A percentile compares a stretch with the other conserved stretches of the same genome.
These are phyloP conservation scores for Erythrolamprus reginae DNA, from an alignment of 2,113 vertebrate genomes.

Conservation along the genomic window DNA sequence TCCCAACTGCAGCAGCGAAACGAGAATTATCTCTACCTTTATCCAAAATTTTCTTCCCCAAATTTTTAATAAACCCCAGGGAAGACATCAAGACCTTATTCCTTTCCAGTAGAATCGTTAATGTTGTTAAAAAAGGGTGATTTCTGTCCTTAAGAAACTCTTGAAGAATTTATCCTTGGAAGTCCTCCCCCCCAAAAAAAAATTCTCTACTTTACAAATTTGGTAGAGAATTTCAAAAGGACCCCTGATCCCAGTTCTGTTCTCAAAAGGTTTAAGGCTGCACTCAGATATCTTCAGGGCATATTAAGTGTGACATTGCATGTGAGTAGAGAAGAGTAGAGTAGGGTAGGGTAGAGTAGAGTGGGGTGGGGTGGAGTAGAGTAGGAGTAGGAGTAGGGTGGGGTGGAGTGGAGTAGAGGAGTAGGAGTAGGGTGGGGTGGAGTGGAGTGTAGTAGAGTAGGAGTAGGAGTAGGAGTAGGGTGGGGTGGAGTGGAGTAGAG, in stretches of 20 bases:
- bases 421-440: too few species aligned
- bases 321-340: too few species aligned
- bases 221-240: not conserved
- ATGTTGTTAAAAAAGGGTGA: not conserved
- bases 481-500: too few species aligned
- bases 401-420: too few species aligned
- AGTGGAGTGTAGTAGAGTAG: too few species aligned
- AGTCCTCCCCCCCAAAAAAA: fast-evolving
- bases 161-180: not conserved
- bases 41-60: not conserved
- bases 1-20: not conserved
- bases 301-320: not conserved
- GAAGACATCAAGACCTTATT: not conserved
- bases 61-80: not conserved
- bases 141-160: not conserved
- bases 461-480: too few species aligned
- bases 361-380: too few species aligned
- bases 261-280: not conserved
- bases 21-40: not conserved
- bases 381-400: too few species aligned
- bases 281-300: not conserved
- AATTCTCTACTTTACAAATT: not conserved
- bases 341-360: too few species aligned
- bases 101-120: not conserved
- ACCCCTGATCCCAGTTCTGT: not conserved